Evolutionary conservation across 2,888 invertebrate genomes (phyloP).

Genomic region (Ennomos fuscantarius): DNA sequence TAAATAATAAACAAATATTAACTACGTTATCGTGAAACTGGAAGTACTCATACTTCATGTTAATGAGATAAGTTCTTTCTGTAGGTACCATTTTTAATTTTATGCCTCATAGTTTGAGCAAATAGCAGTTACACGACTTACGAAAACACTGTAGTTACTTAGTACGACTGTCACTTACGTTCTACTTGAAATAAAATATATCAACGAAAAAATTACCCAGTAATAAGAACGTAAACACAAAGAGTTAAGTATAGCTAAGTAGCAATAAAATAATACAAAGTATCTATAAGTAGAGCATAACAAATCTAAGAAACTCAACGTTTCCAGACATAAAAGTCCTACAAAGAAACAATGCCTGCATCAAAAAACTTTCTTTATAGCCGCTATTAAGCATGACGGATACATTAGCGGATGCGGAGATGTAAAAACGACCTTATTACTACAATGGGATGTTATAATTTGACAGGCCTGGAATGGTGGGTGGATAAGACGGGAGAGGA

Average conservation of each 20-base stretch:
- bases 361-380: constrained; percentile 72
- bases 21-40: no score
- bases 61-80: no score
- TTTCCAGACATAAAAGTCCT: constrained; percentile 46
- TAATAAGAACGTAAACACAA: no score
- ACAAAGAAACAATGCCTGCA: constrained; percentile 63
- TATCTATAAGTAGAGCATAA: constrained; percentile 29
- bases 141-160: no score
- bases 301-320: constrained; percentile 46
- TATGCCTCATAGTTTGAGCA: no score
- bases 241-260: constrained; percentile 5
- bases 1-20: no score
- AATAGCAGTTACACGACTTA: no score
- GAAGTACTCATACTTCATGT: no score
- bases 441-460: constrained; percentile 78
- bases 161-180: no score
- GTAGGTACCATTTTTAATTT: no score
- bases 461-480: constrained; percentile 62
- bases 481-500: constrained; percentile 60
- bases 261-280: constrained; percentile 34
- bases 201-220: no score
- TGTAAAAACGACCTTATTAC: constrained; percentile 79
- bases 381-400: constrained; percentile 71
- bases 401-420: constrained; percentile 64
- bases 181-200: no score